Evolutionary conservation across 2,797 vertebrate species (phyloP).

Genomic region (Gadopsis bispinosus): DNA sequence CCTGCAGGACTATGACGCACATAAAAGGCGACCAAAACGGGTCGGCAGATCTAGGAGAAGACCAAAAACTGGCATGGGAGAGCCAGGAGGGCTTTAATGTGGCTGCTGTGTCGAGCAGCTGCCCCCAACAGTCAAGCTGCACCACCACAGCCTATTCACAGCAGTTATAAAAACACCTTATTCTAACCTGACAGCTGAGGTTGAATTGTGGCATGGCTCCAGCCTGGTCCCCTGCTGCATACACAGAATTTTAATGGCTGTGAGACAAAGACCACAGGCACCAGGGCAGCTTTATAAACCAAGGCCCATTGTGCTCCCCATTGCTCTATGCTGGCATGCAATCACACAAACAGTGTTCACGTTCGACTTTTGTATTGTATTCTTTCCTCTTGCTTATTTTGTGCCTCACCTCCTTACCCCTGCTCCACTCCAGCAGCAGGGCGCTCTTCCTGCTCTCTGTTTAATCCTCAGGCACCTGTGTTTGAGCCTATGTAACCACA

Average conservation of each 20-base stretch:
- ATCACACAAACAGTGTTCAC: constrained; percentile 77
- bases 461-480: constrained; percentile 74
- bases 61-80: constrained; percentile 53
- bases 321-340: constrained; percentile 81
- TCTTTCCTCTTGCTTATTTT: constrained; percentile 67
- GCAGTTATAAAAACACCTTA: constrained; percentile 78
- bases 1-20: constrained; percentile 55
- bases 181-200: constrained; percentile 84
- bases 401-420: constrained; percentile 60
- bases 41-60: constrained; percentile 53
- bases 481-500: constrained; percentile 55
- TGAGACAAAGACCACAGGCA: constrained; percentile 84
- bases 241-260: constrained; percentile 83
- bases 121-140: constrained; percentile 61
- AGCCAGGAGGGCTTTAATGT: constrained; percentile 62
- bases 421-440: constrained; percentile 53
- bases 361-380: constrained; percentile 76
- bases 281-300: constrained; percentile 81
- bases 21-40: constrained; percentile 60
- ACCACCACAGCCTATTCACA: constrained; percentile 67
- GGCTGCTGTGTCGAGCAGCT: constrained; percentile 58
- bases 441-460: constrained; percentile 61
- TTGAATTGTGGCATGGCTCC: constrained; percentile 81
- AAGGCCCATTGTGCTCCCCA: constrained; percentile 77
- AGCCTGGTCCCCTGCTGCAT: constrained; percentile 74